A percentile compares a stretch with the other conserved stretches of the same genome.
These are phyloP conservation scores for Lepidonotus clava DNA, from an alignment of 2,888 invertebrate genomes.

Conservation along the genomic window DNA sequence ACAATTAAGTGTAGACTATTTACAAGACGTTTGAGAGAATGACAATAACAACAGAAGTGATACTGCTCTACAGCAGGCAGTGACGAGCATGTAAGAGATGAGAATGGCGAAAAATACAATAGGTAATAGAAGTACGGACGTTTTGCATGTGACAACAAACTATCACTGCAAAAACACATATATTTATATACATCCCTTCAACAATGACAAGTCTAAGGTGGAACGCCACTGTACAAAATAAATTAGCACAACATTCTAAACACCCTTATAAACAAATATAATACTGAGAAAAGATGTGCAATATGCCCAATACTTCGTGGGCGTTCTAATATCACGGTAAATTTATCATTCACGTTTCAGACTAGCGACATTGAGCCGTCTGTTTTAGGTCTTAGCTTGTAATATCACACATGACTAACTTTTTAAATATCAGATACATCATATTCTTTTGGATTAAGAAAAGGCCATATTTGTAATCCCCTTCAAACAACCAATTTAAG, in stretches of 20 bases:
- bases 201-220: background rate
- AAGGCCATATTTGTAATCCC: no score
- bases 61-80: background rate
- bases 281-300: constrained; percentile 44
- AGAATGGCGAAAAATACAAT: background rate
- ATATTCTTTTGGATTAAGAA: no score
- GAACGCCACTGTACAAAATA: constrained; percentile 14
- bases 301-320: background rate
- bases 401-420: no score
- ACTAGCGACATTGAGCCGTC: no score
- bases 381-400: no score
- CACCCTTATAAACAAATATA: background rate
- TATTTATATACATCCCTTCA: background rate
- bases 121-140: background rate
- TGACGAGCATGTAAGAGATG: background rate
- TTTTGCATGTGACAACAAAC: background rate
- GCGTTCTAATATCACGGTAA: no score
- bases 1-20: background rate
- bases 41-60: background rate
- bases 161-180: background rate
- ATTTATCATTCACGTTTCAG: no score
- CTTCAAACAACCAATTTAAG: no score
- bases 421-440: no score
- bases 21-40: background rate
- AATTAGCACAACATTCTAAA: constrained; percentile 18